Percentiles rank a stretch among this genome's conserved stretches.
These are phyloP conservation scores for Grammomys dolichurus DNA, from an alignment of 2,113 vertebrate genomes.

Conservation along the genomic window DNA sequence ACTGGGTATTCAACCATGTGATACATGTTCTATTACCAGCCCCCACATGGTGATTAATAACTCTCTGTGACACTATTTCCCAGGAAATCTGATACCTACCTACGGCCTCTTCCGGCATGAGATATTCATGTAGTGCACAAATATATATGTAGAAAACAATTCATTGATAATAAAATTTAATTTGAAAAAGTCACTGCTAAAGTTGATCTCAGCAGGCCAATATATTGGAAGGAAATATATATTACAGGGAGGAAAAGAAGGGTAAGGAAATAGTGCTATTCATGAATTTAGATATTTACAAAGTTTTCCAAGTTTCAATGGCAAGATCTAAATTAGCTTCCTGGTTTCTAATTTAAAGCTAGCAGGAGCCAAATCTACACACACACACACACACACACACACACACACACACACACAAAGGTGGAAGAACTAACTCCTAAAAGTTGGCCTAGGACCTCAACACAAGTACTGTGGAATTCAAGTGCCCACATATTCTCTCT, in stretches of 20 bases:
- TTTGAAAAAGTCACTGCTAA: background rate
- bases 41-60: background rate
- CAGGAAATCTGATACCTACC: background rate
- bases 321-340: slow-evolving; percentile 59
- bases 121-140: background rate
- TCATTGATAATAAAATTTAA: background rate
- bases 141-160: background rate
- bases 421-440: background rate
- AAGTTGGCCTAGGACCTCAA: background rate
- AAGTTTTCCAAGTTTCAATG: background rate
- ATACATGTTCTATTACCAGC: background rate
- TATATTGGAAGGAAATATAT: slow-evolving; percentile 30
- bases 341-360: slow-evolving; percentile 41
- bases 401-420: background rate
- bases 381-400: no score
- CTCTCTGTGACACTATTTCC: background rate
- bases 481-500: background rate
- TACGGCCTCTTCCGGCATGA: background rate
- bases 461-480: background rate
- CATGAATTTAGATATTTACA: slow-evolving; percentile 35
- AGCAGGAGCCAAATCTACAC: background rate
- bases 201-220: slow-evolving; percentile 32
- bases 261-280: background rate
- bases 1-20: background rate
- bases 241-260: background rate